These are phyloP conservation scores for Crocodylus rhombifer DNA, from an alignment of 2,797 vertebrate species.

Conservation along the genomic window DNA sequence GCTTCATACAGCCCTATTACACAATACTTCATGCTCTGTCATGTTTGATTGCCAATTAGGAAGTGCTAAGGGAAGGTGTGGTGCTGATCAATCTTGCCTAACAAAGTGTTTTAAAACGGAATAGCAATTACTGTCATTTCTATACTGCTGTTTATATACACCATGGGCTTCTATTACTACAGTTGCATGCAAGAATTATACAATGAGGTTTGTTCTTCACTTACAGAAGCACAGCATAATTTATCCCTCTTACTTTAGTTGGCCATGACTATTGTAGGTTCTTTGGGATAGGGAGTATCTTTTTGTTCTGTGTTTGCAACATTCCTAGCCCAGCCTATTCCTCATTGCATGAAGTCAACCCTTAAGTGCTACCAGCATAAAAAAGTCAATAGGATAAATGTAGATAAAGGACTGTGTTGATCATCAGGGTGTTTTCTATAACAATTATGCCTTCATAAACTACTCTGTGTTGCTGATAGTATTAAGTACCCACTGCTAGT, in stretches of 20 bases:
- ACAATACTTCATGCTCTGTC: fast-evolving
- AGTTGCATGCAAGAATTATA: neutral
- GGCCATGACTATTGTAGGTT: too few species aligned
- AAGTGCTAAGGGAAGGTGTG: neutral
- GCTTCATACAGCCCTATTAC: too few species aligned
- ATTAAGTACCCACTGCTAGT: neutral
- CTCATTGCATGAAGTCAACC: too few species aligned
- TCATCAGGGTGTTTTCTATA: neutral
- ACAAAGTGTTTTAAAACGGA: neutral
- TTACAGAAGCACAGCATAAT: too few species aligned
- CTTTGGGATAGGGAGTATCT: too few species aligned
- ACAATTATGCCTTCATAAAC: fast-evolving
- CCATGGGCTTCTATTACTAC: fast-evolving
- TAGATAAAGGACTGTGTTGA: neutral
- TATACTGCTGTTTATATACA: neutral
- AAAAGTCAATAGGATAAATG: neutral
- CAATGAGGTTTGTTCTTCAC: too few species aligned
- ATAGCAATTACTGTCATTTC: neutral
- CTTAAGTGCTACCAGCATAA: too few species aligned
- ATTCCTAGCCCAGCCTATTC: too few species aligned
- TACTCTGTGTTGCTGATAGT: too few species aligned
- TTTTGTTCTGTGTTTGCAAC: too few species aligned
- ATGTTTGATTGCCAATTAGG: neutral
- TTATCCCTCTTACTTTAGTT: too few species aligned
- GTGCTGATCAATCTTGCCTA: neutral